Base-by-base conservation (phyloP, 2,888 invertebrate species). In the Tryphoninae sp. region DNA sequence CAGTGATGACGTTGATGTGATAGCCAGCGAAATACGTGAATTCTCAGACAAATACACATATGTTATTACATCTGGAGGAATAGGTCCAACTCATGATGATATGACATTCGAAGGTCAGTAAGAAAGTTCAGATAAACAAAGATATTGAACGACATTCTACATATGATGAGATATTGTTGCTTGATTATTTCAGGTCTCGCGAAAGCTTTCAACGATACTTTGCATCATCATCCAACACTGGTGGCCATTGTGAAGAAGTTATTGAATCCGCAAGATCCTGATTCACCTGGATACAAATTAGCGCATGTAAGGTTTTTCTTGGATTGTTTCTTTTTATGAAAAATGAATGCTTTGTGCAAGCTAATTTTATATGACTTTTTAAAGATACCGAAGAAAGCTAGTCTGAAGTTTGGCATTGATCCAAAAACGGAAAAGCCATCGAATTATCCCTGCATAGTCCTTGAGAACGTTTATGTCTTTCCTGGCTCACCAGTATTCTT, bases 1-100 rank as follows among this genome's bases (percentile, higher is more conserved):
- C 86, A 93, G 94, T 75, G 96, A 96, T 90, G 92, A 94, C 73
- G 88, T 95, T 2, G 92, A 94, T 33, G 93, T 92, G 62, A 96
- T 96, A 78, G 93, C 94, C 3, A 88, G 93, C 26, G 96, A 96
- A 92, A 94, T 96, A 2, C 90, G 90, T 65, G 83, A 91, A 53
- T 95, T 95, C 88, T 95, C 96, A 2, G 86, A 90, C 2, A 91
- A 88, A 71, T 96, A 92, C 88, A 93, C 94, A 61, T 94, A 94
- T 91, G 96, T 96, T 8, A 93, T 96, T 77, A 96, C 96, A 0
- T 94, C 95, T 0, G 96, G 96, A 22, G 96, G 96, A 45, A 94
- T 96, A 81, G 96, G 96, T 13, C 96, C 96, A 1, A 96, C 96
- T 16, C 96, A 96, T 89, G 96, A 96, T 91, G 96, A 96, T 90